Conservation (phyloP, 2,113 vertebrate genomes). For the Pachypanchax playfairii region DNA sequence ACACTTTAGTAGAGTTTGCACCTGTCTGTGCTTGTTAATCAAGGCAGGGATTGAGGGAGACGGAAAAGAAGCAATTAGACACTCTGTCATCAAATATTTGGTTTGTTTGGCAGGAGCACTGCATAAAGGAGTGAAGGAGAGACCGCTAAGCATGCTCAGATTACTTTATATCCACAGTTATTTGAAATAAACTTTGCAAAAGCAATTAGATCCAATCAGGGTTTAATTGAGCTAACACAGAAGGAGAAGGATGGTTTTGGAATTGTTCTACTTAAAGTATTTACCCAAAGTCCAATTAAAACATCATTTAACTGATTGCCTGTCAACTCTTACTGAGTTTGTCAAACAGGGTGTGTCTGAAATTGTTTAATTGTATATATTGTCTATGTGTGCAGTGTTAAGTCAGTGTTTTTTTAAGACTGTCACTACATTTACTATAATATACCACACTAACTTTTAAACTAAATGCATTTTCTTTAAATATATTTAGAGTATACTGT, state of each 20-base stretch:
- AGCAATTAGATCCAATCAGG: constrained; percentile 80
- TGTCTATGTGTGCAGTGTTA: neutral
- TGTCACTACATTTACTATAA: too few species aligned
- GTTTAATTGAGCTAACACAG: constrained; percentile 79
- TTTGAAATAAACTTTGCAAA: constrained; percentile 66
- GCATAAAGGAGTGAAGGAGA: constrained; percentile 51
- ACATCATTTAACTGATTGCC: constrained; percentile 58
- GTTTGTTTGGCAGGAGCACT: constrained; percentile 63
- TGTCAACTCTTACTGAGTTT: constrained; percentile 16
- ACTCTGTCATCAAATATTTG: constrained; percentile 72
- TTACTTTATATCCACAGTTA: constrained; percentile 58
- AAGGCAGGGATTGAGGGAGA: constrained; percentile 43
- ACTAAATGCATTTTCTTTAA: too few species aligned
- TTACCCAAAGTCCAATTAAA: constrained; percentile 71
- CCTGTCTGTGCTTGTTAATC: constrained; percentile 61
- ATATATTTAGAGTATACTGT: too few species aligned
- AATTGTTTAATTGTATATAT: neutral
- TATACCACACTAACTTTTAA: too few species aligned
- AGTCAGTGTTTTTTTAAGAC: too few species aligned
- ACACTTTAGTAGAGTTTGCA: constrained; percentile 30
- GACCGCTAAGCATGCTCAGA: constrained; percentile 44
- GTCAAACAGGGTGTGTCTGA: neutral
- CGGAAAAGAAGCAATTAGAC: constrained; percentile 69
- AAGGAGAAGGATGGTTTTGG: constrained; percentile 62
- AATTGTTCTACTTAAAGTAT: constrained; percentile 64